phyloP scores from a whole-genome alignment of 2,888 invertebrate genomes.

The Meloe dianella region DNA sequence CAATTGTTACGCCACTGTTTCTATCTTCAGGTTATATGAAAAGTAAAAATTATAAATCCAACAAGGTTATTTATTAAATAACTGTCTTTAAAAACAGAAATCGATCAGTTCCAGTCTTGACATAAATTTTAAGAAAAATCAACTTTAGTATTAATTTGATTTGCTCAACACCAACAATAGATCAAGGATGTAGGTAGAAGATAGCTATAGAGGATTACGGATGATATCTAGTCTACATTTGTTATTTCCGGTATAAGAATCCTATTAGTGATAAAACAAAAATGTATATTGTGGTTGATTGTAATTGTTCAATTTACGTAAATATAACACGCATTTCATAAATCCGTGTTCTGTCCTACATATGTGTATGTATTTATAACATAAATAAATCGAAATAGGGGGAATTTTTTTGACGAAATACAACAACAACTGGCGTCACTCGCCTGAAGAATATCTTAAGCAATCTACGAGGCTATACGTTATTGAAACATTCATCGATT shows the following conservation, averaged over 20 bases:
- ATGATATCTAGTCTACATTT: background rate
- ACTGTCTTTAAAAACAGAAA: background rate
- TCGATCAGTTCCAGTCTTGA: conserved; percentile 7
- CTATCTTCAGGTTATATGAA: background rate
- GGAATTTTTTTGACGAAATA: too few relatives aligned
- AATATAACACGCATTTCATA: background rate
- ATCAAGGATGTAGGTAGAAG: background rate
- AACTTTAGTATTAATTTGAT: background rate
- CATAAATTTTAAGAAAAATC: background rate
- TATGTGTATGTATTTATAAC: background rate
- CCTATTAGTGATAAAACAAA: background rate
- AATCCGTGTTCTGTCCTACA: conserved; percentile 2
- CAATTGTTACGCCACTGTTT: background rate
- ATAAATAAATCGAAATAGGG: background rate
- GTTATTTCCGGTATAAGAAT: background rate
- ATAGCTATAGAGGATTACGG: background rate
- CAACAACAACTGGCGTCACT: too few relatives aligned
- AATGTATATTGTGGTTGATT: background rate
- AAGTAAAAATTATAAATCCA: background rate
- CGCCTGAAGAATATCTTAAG: too few relatives aligned
- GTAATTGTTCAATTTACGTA: background rate
- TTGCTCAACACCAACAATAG: background rate
- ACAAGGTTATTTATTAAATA: background rate
- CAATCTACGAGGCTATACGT: too few relatives aligned
- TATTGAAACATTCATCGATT: too few relatives aligned